Evolutionary conservation across 1,140 invertebrate genomes (phyloP), one percentile per base, ranked within the genome.

Genomic region (Battus philenor): DNA sequence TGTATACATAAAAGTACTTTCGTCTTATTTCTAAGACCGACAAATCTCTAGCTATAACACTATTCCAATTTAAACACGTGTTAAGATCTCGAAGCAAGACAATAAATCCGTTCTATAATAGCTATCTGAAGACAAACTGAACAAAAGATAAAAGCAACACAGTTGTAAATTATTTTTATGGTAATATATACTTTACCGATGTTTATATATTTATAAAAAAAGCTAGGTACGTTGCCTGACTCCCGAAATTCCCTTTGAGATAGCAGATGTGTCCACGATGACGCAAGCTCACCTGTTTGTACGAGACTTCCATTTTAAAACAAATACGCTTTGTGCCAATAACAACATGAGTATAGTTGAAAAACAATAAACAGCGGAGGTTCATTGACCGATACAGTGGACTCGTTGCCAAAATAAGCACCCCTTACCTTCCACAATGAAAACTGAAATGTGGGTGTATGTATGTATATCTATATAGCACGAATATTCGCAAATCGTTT

Each of bases 301-400:
- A 60, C 50, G 63, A 75, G 58, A 67, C 58, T 78, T 71, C 68
- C 59, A 59, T 73, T 75, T 68, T 71, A 64, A 81, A 82, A 82
- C 68, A 82, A 82, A 82, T 82, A 82, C 56, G 62, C 58, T 59
- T 62, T 67, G 65, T 74, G 78, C 78, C 78, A 82, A 79, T 74
- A 79, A 48, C 69, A 79, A 79, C 78, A 82, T 58, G 41, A 39
- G 50, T 69, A 59, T 64, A 65, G 65, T 69, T 72, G 63, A 78
- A 82, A 72, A 78, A 79, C 74, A 79, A 82, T 76, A 82, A 82
- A 82, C 78, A 76, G 16, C 45, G 46, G 36, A 43, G 50, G 78
- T 70, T 79, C 75, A 72, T 43, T 69, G 75, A 67, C 75, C 76
- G 64, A 64, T 71, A 62, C 53, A 59, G 50, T 50, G 47, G 53